Evolutionary conservation across 2,113 vertebrate genomes (phyloP).

Genomic region (Phalacrocorax brasilianus): DNA sequence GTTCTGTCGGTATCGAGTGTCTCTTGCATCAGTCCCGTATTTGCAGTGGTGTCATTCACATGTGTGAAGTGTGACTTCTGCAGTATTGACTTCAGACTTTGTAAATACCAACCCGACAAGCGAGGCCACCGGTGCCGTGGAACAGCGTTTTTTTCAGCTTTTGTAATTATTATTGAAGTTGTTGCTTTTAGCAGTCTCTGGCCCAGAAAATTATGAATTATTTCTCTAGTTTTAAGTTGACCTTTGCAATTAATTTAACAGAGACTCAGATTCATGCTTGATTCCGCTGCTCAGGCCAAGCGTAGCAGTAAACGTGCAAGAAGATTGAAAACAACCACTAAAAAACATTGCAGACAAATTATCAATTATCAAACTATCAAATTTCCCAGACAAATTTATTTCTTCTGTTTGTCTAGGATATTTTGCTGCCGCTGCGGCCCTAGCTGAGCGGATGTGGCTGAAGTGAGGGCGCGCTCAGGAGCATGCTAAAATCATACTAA

Average conservation of each 20-base stretch:
- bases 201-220: neutral
- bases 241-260: neutral
- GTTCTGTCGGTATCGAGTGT: neutral
- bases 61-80: neutral
- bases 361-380: no score
- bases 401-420: neutral
- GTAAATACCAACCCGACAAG: neutral
- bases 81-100: neutral
- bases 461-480: neutral
- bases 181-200: neutral
- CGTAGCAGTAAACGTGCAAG: neutral
- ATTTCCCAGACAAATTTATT: no score
- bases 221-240: neutral
- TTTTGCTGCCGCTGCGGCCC: neutral
- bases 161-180: rapidly evolving
- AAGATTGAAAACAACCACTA: neutral
- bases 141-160: neutral
- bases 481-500: rapidly evolving
- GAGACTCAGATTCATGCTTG: neutral
- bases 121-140: neutral
- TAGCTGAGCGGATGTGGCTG: rapidly evolving
- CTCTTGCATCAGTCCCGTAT: neutral
- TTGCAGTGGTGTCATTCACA: rapidly evolving
- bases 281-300: rapidly evolving
- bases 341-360: neutral